phyloP scores from a whole-genome alignment of 1,140 invertebrate genomes.

The Phenacoccus solenopsis region DNA sequence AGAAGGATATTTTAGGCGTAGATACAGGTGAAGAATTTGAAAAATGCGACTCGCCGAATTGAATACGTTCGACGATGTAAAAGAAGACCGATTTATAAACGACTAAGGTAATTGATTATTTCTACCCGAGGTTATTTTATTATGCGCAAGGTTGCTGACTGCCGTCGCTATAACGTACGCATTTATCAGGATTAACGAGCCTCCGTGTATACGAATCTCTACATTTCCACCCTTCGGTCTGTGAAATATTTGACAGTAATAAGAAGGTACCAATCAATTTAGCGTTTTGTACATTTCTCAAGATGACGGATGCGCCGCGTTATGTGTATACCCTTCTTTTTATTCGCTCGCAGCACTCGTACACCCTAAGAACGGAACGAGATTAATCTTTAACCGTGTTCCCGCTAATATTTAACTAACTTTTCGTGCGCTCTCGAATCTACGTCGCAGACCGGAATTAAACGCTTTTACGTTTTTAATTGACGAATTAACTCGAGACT shows the following conservation, averaged over 20 bases:
- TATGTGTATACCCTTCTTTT: too few species aligned
- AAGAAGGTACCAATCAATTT: constrained; percentile 2
- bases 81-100: neutral
- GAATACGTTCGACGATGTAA: neutral
- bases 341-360: too few species aligned
- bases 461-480: too few species aligned
- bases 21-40: too few species aligned
- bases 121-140: neutral
- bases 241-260: neutral
- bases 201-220: neutral
- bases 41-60: neutral
- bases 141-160: neutral
- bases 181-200: neutral
- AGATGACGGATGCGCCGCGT: neutral
- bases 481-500: too few species aligned
- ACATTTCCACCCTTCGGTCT: too few species aligned
- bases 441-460: too few species aligned
- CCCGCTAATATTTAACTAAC: too few species aligned
- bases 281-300: constrained; percentile 1
- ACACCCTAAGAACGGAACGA: neutral
- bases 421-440: too few species aligned
- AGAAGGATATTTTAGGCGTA: too few species aligned
- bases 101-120: neutral
- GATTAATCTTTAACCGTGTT: neutral
- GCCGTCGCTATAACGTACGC: neutral